phyloP scores from a whole-genome alignment of 2,888 invertebrate genomes.

The Branchellion lobata region DNA sequence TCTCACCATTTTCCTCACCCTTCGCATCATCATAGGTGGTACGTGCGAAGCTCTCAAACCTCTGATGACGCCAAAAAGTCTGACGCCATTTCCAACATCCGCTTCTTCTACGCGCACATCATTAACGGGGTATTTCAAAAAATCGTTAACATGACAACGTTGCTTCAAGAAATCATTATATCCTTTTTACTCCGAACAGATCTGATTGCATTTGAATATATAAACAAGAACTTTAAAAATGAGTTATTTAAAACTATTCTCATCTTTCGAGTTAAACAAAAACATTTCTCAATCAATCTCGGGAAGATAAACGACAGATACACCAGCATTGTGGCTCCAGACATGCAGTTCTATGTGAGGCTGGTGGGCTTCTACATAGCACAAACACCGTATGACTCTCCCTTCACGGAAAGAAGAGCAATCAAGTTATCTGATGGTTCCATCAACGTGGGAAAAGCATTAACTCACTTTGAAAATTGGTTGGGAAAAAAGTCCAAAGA shows the following conservation, averaged over 20 bases:
- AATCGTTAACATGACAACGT: neutral
- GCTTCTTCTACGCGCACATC: slow-evolving; percentile 50
- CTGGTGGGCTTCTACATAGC: slow-evolving; percentile 47
- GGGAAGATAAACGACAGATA: slow-evolving; percentile 47
- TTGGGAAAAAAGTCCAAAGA: neutral
- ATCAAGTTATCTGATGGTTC: neutral
- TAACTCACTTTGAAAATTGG: slow-evolving; percentile 33
- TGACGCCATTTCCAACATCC: slow-evolving; percentile 48
- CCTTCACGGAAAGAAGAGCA: slow-evolving; percentile 30
- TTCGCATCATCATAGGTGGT: slow-evolving; percentile 1
- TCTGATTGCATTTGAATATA: too few species aligned
- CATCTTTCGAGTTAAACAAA: too few species aligned
- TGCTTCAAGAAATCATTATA: neutral
- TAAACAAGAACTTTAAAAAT: too few species aligned
- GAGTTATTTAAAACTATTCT: too few species aligned
- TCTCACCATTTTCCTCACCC: neutral
- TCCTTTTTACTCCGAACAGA: neutral
- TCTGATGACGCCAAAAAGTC: neutral
- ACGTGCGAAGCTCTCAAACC: slow-evolving; percentile 28
- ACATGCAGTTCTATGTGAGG: slow-evolving; percentile 48
- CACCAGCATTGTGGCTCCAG: slow-evolving; percentile 52
- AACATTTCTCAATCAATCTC: neutral
- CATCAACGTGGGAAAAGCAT: neutral
- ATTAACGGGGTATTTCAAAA: slow-evolving; percentile 45
- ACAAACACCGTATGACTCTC: slow-evolving; percentile 43